Evolutionary conservation across 2,888 invertebrate species (phyloP), one percentile per base, ranked within the genome.

Genomic region (Boloria selene): DNA sequence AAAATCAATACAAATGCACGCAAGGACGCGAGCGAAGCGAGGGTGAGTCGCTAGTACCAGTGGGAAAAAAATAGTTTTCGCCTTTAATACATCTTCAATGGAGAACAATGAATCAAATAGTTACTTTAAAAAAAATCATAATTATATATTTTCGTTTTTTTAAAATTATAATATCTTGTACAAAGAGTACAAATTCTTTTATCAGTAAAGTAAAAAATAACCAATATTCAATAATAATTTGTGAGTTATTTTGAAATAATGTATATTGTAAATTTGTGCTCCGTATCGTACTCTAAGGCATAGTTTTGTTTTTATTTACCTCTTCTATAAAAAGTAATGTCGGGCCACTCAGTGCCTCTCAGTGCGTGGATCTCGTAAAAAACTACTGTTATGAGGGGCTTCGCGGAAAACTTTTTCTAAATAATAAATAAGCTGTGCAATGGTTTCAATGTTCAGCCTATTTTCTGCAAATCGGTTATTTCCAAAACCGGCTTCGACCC

Each of bases 351-450:
- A 45, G 13, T 49, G 14, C 47, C 14, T 38, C 31, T 38, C 31
- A 38, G 31, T 16, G 47, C 14, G 47, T 13, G 13, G 16, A 22
- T 47, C 44, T 45, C 47, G 26, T 58, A 58, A 58, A 56, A 58
- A 58, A 47, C 56, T 47, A 58, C 22, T 58, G 56, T 58, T 58
- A 58, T 58, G 56, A 47, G 56, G 18, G 47, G 47, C n/a, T 47
- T 58, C 22, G 45, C 26, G 5, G 56, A 58, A 56, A 13, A 16
- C n/a, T 45, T 55, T 55, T 16, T 18, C 47, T 58, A 58, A 58
- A 58, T 58, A 26, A 58, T 45, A 47, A 45, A 58, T 58, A 58
- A 58, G 16, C 47, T 3, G 7, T 44, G 18, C 44, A 55, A 47
- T 47, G 22, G 10, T 55, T n/a, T n/a, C 26, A 13, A 58, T 47